Conservation (phyloP, 2,113 vertebrate species). For the Butorides virescens region DNA sequence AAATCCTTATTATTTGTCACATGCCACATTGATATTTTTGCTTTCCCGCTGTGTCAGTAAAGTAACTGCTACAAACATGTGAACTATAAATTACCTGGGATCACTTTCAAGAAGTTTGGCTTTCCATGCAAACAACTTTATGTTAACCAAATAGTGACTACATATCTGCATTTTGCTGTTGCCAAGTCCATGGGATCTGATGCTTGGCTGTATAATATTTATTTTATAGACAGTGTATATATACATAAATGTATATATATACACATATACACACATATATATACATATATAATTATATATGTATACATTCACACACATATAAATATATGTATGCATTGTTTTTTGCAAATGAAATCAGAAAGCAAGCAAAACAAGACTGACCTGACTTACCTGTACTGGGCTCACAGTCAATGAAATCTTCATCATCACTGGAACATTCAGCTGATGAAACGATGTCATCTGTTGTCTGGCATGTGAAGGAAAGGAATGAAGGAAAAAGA, state of each 20-base stretch:
- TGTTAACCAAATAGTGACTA: background rate
- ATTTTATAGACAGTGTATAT: conserved; percentile 64
- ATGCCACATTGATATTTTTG: background rate
- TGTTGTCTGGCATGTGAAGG: conserved; percentile 79
- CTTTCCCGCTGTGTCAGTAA: background rate
- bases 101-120: background rate
- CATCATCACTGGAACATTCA: conserved; percentile 97
- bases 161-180: background rate
- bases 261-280: conserved; percentile 72
- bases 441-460: conserved; percentile 97
- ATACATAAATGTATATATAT: conserved; percentile 70
- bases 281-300: conserved; percentile 73
- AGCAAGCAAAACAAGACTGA: conserved; percentile 93
- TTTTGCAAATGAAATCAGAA: conserved; percentile 89
- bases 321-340: conserved; percentile 74
- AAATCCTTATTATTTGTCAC: background rate
- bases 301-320: conserved; percentile 67
- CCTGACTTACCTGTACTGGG: conserved; percentile 98
- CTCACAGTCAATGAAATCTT: conserved; percentile 97
- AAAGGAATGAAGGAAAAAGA: background rate
- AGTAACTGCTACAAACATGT: background rate
- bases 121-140: background rate
- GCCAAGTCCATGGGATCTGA: conserved; percentile 89
- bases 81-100: background rate
- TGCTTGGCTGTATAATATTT: conserved; percentile 80